These are phyloP conservation scores for Napeogenes sylphis DNA, from an alignment of 2,888 invertebrate species.

Conservation along the genomic window DNA sequence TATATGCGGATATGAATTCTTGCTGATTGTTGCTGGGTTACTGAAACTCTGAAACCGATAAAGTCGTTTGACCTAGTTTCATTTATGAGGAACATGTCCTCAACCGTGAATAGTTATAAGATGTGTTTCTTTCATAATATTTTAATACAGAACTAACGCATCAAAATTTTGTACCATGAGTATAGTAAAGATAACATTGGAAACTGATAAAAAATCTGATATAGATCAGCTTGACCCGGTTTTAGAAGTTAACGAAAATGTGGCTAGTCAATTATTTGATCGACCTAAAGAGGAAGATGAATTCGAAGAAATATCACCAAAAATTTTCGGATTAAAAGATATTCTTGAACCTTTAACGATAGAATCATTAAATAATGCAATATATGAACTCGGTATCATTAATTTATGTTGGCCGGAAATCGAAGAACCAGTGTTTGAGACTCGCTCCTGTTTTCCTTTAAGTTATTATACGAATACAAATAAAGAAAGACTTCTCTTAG, in stretches of 20 bases:
- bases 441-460: conserved; percentile 78
- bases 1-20: background rate
- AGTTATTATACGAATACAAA: conserved; percentile 81
- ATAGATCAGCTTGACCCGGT: conserved; percentile 55
- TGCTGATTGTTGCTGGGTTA: conserved; percentile 39
- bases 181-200: conserved; percentile 35
- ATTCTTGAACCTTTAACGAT: conserved; percentile 63
- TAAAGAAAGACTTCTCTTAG: conserved; percentile 83
- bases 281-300: conserved; percentile 49
- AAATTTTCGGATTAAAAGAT: conserved; percentile 56
- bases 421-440: conserved; percentile 74
- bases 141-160: background rate
- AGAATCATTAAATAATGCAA: conserved; percentile 77
- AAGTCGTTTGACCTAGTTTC: conserved; percentile 26
- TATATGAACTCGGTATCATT: conserved; percentile 79
- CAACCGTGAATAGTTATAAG: too few relatives aligned
- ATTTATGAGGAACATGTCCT: conserved; percentile 9
- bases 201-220: conserved; percentile 48
- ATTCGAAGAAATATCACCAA: conserved; percentile 57
- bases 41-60: conserved; percentile 35
- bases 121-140: background rate
- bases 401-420: conserved; percentile 81
- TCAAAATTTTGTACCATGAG: conserved; percentile 34
- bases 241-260: conserved; percentile 64
- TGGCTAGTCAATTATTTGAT: conserved; percentile 51